These are phyloP conservation scores for Syrphus vitripennis DNA, from an alignment of 2,888 invertebrate genomes.

Conservation along the genomic window DNA sequence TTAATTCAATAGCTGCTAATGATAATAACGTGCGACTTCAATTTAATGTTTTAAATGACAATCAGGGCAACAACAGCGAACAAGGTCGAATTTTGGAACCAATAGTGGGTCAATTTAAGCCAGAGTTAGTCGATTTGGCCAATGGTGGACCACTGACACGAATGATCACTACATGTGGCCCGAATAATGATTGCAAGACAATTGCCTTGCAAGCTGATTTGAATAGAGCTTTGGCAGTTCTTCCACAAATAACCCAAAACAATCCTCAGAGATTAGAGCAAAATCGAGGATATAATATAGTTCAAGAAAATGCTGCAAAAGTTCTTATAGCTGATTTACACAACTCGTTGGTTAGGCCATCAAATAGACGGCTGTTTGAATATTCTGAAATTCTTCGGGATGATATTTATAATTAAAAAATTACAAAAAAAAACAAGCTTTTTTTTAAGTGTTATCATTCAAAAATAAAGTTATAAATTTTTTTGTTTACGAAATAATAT, in stretches of 20 bases:
- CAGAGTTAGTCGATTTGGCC: constrained; percentile 4
- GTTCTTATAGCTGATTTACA: background rate
- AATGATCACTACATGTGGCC: constrained; percentile 47
- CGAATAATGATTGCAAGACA: constrained; percentile 33
- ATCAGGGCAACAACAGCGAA: background rate
- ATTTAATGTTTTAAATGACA: background rate
- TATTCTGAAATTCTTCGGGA: constrained; percentile 35
- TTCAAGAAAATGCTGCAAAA: background rate
- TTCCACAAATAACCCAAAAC: background rate
- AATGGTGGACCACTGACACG: constrained; percentile 30
- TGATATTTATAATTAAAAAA: background rate
- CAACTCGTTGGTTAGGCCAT: background rate
- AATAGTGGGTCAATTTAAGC: constrained; percentile 46
- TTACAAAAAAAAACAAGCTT: too few relatives aligned
- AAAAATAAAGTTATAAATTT: background rate
- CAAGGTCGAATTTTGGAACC: constrained; percentile 31
- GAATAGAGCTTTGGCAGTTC: background rate
- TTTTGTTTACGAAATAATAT: background rate
- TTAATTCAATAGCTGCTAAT: background rate
- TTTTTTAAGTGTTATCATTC: background rate
- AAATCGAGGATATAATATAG: background rate
- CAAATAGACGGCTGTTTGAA: constrained; percentile 3
- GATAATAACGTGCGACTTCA: background rate
- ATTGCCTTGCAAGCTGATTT: constrained; percentile 34
- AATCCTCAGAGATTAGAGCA: background rate